phyloP scores from a whole-genome alignment of 1,140 invertebrate genomes.

The Drosophila gunungcola region DNA sequence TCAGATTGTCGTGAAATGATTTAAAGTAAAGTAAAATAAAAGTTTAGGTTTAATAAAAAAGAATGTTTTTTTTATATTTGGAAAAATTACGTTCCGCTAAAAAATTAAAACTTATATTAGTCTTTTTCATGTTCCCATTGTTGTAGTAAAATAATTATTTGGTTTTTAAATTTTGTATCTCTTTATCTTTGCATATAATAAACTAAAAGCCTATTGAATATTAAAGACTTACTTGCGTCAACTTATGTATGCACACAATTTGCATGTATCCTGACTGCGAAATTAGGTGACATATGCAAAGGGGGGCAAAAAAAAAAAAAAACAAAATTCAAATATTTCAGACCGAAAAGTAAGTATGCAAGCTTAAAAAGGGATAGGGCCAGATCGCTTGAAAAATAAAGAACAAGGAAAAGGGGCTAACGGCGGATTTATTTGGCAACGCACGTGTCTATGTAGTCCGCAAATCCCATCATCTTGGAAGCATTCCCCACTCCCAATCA shows the following conservation, averaged over 20 bases:
- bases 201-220: not conserved
- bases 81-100: no score
- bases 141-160: no score
- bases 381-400: slow-evolving; percentile 65
- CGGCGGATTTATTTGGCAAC: slow-evolving; percentile 71
- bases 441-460: slow-evolving; percentile 21
- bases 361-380: slow-evolving; percentile 57
- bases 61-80: no score
- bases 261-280: slow-evolving; percentile 27
- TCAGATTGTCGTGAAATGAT: not conserved
- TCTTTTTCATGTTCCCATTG: no score
- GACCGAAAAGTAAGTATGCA: slow-evolving; percentile 64
- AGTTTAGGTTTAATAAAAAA: no score
- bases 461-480: not conserved
- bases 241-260: slow-evolving; percentile 17
- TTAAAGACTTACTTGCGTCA: slow-evolving; percentile 9
- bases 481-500: slow-evolving; percentile 11
- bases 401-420: slow-evolving; percentile 68
- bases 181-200: not conserved
- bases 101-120: no score
- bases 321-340: slow-evolving; percentile 71
- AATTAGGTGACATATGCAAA: slow-evolving; percentile 18
- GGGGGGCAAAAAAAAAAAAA: slow-evolving; percentile 21
- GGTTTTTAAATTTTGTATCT: not conserved
- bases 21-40: no score